Percentiles rank a stretch among this genome's conserved stretches.
Conservation (phyloP, 1,140 invertebrate species). For the Drosophila kepulauana region DNA sequence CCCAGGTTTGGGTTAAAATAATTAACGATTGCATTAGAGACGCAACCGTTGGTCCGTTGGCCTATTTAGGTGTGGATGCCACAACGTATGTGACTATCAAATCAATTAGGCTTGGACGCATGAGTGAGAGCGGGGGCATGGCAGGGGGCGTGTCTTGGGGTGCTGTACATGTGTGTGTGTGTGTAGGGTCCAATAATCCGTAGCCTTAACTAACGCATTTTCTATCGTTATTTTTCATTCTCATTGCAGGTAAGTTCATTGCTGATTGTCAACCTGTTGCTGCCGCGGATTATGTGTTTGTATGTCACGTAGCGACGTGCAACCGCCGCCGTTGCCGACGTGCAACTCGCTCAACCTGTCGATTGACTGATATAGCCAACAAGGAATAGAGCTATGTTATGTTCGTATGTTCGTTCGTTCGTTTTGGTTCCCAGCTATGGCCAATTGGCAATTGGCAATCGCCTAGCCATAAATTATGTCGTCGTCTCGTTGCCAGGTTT, state of each 20-base stretch:
- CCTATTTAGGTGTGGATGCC: conserved; percentile 58
- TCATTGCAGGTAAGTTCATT: conserved; percentile 64
- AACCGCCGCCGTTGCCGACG: conserved; percentile 11
- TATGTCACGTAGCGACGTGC: conserved; percentile 54
- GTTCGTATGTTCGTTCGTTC: conserved; percentile 41
- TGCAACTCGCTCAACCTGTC: conserved; percentile 76
- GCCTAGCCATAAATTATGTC: conserved; percentile 77
- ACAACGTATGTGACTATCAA: conserved; percentile 53
- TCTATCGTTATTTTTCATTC: conserved; percentile 49
- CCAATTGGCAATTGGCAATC: conserved; percentile 56
- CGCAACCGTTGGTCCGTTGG: conserved; percentile 31
- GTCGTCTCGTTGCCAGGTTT: conserved; percentile 45
- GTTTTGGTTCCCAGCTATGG: conserved; percentile 41
- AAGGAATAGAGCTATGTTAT: conserved; percentile 41
- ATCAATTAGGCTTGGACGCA: conserved; percentile 58
- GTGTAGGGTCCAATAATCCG: conserved; percentile 32
- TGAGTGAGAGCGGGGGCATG: not conserved
- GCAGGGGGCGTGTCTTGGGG: not conserved
- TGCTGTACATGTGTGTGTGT: not conserved
- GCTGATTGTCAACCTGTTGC: conserved; percentile 56
- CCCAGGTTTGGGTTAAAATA: conserved; percentile 43
- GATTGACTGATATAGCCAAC: conserved; percentile 54
- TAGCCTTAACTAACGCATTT: conserved; percentile 61
- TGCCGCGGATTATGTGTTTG: conserved; percentile 56
- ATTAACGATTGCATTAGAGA: conserved; percentile 77